phyloP scores from a whole-genome alignment of 2,888 invertebrate species.

The Bellardia bayeri region DNA sequence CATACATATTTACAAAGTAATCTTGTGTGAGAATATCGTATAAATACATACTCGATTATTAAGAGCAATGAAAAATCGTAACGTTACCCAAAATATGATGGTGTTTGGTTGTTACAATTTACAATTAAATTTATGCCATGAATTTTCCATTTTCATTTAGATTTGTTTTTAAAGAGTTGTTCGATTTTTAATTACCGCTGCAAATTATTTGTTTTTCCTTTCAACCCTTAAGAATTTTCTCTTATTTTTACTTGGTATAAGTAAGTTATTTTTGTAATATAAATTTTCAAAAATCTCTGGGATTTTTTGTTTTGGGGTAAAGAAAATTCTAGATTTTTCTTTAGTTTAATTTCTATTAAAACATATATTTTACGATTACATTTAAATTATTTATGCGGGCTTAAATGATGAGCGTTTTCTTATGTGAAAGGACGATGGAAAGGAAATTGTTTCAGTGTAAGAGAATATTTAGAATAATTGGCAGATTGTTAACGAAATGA shows the following conservation, averaged over 20 bases:
- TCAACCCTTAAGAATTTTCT: constrained; percentile 58
- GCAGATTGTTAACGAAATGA: no score
- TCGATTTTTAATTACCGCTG: constrained; percentile 19
- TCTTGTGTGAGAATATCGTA: constrained; percentile 51
- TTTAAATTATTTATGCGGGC: constrained; percentile 53
- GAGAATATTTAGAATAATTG: constrained; percentile 4
- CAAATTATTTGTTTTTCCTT: background rate
- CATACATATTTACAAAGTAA: constrained; percentile 41
- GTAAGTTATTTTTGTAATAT: background rate
- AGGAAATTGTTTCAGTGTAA: constrained; percentile 9
- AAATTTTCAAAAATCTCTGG: background rate
- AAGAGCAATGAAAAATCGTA: constrained; percentile 37
- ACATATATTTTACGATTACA: constrained; percentile 39
- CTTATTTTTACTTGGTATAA: background rate
- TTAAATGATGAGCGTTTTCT: constrained; percentile 22
- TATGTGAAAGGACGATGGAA: constrained; percentile 35
- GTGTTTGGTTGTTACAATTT: constrained; percentile 71
- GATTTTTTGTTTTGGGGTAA: background rate
- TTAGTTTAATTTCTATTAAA: constrained; percentile 20
- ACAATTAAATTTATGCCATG: constrained; percentile 57
- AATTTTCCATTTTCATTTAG: constrained; percentile 22
- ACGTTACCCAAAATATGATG: constrained; percentile 72
- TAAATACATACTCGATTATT: background rate
- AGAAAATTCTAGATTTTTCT: constrained; percentile 37
- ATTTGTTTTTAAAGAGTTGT: constrained; percentile 48